A percentile compares a stretch with the other conserved stretches of the same genome.
phyloP scores from a whole-genome alignment of 1,140 invertebrate genomes.

The Musca vetustissima region DNA sequence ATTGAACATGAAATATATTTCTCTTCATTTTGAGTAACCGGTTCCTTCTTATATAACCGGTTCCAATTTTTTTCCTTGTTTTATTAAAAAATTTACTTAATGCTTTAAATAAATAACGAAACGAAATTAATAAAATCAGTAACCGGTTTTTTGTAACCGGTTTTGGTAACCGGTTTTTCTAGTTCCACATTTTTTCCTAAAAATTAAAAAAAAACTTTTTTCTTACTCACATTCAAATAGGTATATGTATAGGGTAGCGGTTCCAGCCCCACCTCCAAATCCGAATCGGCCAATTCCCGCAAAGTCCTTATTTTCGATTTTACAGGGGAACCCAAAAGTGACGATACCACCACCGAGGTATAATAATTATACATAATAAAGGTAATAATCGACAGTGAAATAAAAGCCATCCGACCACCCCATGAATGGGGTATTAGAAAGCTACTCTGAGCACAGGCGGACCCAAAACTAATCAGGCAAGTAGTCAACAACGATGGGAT shows the following conservation, averaged over 20 bases:
- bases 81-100: too few species aligned
- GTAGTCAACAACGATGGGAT: constrained; percentile 42
- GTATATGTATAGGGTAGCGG: constrained; percentile 36
- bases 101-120: too few species aligned
- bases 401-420: constrained; percentile 48
- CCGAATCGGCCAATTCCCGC: constrained; percentile 47
- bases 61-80: too few species aligned
- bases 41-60: too few species aligned
- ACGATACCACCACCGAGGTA: constrained; percentile 49
- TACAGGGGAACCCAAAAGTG: constrained; percentile 38
- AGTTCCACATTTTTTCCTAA: neutral
- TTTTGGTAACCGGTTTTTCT: too few species aligned
- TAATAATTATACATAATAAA: constrained; percentile 53
- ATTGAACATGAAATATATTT: too few species aligned
- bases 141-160: neutral
- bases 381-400: constrained; percentile 40
- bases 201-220: too few species aligned
- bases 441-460: constrained; percentile 46
- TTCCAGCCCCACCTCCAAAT: constrained; percentile 42
- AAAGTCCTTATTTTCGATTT: constrained; percentile 45
- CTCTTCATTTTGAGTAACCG: too few species aligned
- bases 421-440: constrained; percentile 42
- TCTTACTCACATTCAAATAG: constrained; percentile 33
- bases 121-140: too few species aligned
- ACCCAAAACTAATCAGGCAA: constrained; percentile 45